Evolutionary conservation across 37 sponge, comb jelly and placozoan genomes (phyloP), one percentile per base, ranked within the genome.

Genomic region (Diacarnus erythraeanus): DNA sequence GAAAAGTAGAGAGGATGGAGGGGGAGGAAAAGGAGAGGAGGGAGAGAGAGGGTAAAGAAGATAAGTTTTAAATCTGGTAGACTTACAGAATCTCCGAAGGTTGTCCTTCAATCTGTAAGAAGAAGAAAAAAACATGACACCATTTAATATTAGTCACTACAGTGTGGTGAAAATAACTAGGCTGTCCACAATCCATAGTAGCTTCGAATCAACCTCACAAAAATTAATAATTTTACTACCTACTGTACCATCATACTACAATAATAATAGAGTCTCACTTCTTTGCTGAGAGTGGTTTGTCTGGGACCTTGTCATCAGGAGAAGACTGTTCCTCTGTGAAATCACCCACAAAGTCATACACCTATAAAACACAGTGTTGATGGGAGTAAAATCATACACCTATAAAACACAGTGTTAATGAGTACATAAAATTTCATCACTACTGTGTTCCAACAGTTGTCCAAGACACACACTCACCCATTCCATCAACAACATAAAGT

Each of bases 81-180:
- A 64, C 56, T 80, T 40, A 81, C 83, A 37, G 0, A 86, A 38
- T 83, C 92, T 77, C 21, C 60, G 73, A 0, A 83, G 38, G 66
- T 86, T 91, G 26, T 83, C 81, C 40, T 77, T 86, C 43, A 91
- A 76, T 47, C 88, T 88, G 40, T 63, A 77, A 20, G 18, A 42
- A 30, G 18, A 31, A 65, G 61, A 25, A 60, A 43, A 35, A 47
- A 42, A 23, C 57, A 54, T 21, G 12, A 54, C 57, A 54, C 18
- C 18, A 54, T 54, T 12, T 54, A 54, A 18, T 54, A 12, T 66
- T 38, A 68, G n/a, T 65, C 80, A 20, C n/a, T 35, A n/a, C n/a
- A n/a, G n/a, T n/a, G n/a, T n/a, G n/a, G n/a, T n/a, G n/a, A n/a
- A n/a, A n/a, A n/a, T n/a, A n/a, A n/a, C n/a, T n/a, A n/a, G n/a